Percentiles rank a stretch among this genome's conserved stretches.
Conservation (phyloP, 2,797 vertebrate genomes). For the Rhinoraja longicauda region DNA sequence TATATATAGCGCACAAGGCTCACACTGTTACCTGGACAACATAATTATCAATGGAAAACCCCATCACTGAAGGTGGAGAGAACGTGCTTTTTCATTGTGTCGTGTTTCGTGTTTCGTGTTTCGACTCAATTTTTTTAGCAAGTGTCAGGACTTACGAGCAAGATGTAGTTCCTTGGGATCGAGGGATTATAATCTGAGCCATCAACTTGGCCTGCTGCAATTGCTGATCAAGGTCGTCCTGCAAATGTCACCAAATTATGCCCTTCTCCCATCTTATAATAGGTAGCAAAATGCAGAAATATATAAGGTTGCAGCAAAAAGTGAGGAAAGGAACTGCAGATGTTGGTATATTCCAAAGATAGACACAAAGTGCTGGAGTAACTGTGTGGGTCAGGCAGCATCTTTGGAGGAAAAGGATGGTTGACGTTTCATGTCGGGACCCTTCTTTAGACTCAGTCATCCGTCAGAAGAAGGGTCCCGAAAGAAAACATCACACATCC, state of each 20-base stretch:
- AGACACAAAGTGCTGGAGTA: not conserved
- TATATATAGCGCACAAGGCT: constrained; percentile 15
- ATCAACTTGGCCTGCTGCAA: not conserved
- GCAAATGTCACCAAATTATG: not conserved
- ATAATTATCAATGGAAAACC: constrained; percentile 23
- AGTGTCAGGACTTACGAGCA: not conserved
- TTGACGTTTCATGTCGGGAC: no score
- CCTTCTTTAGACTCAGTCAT: no score
- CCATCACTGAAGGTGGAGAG: not conserved
- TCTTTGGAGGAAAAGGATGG: no score
- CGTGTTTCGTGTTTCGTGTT: not conserved
- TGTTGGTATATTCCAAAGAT: not conserved
- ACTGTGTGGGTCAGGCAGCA: no score
- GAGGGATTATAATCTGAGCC: not conserved
- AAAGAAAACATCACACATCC: no score
- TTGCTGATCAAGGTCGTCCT: not conserved
- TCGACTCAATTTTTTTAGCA: not conserved
- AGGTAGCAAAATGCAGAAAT: not conserved
- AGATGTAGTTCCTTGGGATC: not conserved
- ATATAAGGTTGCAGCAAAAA: constrained; percentile 39
- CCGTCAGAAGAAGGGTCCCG: no score
- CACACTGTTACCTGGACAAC: constrained; percentile 26
- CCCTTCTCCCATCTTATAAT: not conserved
- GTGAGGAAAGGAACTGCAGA: no score
- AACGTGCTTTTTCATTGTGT: constrained; percentile 13